A percentile compares a stretch with the other conserved stretches of the same genome.
Conservation (phyloP, 1,140 invertebrate genomes). For the Papilio polyxenes region DNA sequence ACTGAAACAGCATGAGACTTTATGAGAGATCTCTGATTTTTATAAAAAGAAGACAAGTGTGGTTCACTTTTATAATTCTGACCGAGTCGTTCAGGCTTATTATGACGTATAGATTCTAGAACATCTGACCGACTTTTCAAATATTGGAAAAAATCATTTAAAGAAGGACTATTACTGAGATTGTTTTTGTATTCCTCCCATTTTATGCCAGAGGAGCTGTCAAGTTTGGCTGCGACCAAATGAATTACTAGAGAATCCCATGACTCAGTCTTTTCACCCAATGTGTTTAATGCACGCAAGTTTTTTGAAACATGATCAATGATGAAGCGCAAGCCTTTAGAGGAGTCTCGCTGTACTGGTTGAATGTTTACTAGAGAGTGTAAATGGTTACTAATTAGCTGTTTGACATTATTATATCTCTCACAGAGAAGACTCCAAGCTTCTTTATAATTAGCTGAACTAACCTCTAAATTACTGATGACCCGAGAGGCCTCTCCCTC, state of each 20-base stretch:
- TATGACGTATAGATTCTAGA: too few relatives aligned
- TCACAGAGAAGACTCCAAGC: slow-evolving; percentile 22
- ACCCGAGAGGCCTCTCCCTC: background rate
- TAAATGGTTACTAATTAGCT: too few relatives aligned
- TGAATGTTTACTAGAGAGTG: slow-evolving; percentile 16
- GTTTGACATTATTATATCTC: too few relatives aligned
- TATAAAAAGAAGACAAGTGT: too few relatives aligned
- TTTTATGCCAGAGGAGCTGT: background rate
- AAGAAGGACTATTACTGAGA: too few relatives aligned
- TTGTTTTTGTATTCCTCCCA: background rate
- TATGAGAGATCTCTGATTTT: too few relatives aligned
- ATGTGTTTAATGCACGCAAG: background rate
- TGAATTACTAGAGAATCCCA: too few relatives aligned
- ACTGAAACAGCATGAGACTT: too few relatives aligned
- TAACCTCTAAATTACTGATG: slow-evolving; percentile 10
- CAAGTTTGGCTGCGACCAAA: slow-evolving; percentile 22
- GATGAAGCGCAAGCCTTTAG: background rate
- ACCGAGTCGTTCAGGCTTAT: too few relatives aligned
- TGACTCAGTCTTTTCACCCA: background rate
- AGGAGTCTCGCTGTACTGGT: background rate
- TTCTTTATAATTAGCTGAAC: background rate
- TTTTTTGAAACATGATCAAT: slow-evolving; percentile 27
- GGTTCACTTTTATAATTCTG: too few relatives aligned
- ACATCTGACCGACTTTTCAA: too few relatives aligned
- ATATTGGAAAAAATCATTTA: too few relatives aligned